Percentiles rank a stretch among this genome's conserved stretches.
These are phyloP conservation scores for Acanthoscelides obtectus DNA, from an alignment of 2,888 invertebrate species.

Conservation along the genomic window DNA sequence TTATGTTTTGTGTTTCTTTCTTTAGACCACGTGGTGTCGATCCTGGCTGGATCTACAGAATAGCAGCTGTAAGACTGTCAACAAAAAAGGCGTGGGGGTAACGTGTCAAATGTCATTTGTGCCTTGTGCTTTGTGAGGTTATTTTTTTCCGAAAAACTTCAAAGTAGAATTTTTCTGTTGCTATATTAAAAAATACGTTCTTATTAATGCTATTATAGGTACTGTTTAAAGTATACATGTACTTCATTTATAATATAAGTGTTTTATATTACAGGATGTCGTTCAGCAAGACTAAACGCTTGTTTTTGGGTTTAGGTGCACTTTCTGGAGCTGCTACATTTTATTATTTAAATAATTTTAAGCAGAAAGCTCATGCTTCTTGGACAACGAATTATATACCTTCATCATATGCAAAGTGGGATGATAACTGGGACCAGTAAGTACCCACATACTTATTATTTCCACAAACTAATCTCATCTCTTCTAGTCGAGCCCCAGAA, in stretches of 20 bases:
- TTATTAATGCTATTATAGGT: too few relatives aligned
- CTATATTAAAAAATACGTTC: too few relatives aligned
- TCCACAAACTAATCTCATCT: background rate
- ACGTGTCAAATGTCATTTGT: too few relatives aligned
- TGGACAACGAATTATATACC: constrained; percentile 68
- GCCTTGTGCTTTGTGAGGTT: too few relatives aligned
- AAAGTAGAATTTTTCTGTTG: too few relatives aligned
- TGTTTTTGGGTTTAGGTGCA: constrained; percentile 58
- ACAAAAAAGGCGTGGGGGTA: too few relatives aligned
- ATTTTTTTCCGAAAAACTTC: too few relatives aligned
- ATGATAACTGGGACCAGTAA: constrained; percentile 86
- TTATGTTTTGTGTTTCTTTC: too few relatives aligned
- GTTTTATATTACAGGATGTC: constrained; percentile 44
- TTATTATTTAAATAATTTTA: constrained; percentile 46
- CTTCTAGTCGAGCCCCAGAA: constrained; percentile 65
- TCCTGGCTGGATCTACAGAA: too few relatives aligned
- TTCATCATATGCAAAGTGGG: constrained; percentile 65
- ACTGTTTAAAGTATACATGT: background rate
- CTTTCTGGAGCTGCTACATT: constrained; percentile 63
- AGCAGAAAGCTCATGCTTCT: constrained; percentile 53
- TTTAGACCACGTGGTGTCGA: too few relatives aligned
- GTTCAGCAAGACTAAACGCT: constrained; percentile 56
- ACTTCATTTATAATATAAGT: background rate
- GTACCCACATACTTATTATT: constrained; percentile 30
- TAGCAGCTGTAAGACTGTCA: too few relatives aligned